phyloP scores from a whole-genome alignment of 2,113 vertebrate species.

The Apaloderma vittatum region DNA sequence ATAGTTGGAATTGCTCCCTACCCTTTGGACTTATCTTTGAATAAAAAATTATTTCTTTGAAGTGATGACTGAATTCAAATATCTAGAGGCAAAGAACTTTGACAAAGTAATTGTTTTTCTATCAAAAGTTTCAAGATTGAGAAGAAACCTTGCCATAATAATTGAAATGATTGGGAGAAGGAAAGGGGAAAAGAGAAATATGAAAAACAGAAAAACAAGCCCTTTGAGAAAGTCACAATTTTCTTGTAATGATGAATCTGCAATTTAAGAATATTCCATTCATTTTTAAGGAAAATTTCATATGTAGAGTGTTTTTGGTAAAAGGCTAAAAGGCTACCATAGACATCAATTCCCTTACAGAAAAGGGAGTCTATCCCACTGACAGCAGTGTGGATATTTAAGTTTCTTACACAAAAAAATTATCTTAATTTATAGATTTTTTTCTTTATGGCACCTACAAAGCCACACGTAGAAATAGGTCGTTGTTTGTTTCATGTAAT shows the following conservation, averaged over 20 bases:
- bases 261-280: neutral
- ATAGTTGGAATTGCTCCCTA: conserved; percentile 16
- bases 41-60: conserved; percentile 11
- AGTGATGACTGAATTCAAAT: conserved; percentile 49
- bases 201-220: neutral
- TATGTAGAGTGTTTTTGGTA: neutral
- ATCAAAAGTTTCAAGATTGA: neutral
- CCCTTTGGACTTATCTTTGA: conserved; percentile 38
- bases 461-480: neutral
- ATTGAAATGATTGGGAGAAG: neutral
- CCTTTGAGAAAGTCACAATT: neutral
- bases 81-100: conserved; percentile 35
- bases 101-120: conserved; percentile 23
- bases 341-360: neutral
- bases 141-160: neutral
- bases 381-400: neutral
- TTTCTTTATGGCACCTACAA: neutral
- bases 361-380: neutral
- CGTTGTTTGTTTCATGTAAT: neutral
- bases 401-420: neutral
- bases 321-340: neutral
- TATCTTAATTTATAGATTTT: neutral
- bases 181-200: neutral
- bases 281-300: neutral
- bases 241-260: neutral